Evolutionary conservation across 2,113 vertebrate species (phyloP), one percentile per base, ranked within the genome.

Genomic region (Sminthopsis crassicaudata): DNA sequence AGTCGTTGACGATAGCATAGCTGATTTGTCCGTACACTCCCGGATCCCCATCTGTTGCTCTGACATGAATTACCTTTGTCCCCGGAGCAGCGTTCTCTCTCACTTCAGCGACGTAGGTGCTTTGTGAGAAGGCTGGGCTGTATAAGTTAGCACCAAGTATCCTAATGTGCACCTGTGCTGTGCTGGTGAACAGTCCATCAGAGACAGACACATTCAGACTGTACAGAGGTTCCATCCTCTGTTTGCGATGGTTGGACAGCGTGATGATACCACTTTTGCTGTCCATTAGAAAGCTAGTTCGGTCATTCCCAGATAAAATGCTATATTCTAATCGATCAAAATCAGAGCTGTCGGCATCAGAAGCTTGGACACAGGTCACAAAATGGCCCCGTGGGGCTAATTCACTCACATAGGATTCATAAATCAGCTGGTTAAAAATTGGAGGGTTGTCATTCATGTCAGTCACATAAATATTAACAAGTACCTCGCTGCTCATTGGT

Each of bases 391-490:
- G 99, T 46, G 99, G 99, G 27, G 99, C 99, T 92, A 99, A 97
- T 97, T 99, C 99, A 1, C 99, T 99, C 53, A 99, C 99, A 1
- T 99, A 99, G 0, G 99, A 99, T 97, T 99, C 99, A 88, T 99
- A 99, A 91, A 99, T 99, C 91, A 99, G 98, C 97, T 99, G 99
- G 98, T 99, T 99, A 96, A 99, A 99, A 94, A 99, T 95, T 0
- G 99, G 99, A 96, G 99, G 99, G 91, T 99, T 99, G 98, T 99
- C 99, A 52, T 99, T 99, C 96, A 99, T 98, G 92, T 99, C 99
- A 12, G 98, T 99, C 93, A 99, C 98, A 46, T 98, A 98, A 92
- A 99, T 99, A 26, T 98, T 99, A 92, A 99, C 99, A 4, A 99
- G 98, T 46, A 99, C 99, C 95, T 99, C 99, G 5, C 98, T 99